Percentiles rank a stretch among this genome's conserved stretches.
Evolutionary conservation across 2,113 vertebrate species (phyloP).

Genomic region (Poeciliopsis retropinna): DNA sequence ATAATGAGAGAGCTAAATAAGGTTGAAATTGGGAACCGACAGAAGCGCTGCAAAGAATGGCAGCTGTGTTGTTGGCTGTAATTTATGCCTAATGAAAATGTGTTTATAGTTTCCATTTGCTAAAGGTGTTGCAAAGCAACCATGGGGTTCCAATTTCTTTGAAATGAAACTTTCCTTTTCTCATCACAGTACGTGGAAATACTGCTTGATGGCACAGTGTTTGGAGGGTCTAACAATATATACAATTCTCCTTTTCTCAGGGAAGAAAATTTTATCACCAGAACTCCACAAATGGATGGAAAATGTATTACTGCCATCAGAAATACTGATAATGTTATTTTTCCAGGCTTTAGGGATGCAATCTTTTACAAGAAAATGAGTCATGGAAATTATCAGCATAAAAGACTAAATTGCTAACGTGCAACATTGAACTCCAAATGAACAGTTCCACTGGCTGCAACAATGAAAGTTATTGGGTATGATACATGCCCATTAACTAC

Average conservation of each 20-base stretch:
- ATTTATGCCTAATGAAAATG: conserved; percentile 12
- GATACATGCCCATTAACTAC: too few species aligned
- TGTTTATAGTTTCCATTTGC: conserved; percentile 1
- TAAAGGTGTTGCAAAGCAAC: conserved; percentile 3
- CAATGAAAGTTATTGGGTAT: not conserved
- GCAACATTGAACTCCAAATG: conserved; percentile 34
- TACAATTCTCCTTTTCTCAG: not conserved
- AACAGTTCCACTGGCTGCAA: conserved; percentile 30
- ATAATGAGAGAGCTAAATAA: conserved; percentile 41
- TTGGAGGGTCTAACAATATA: not conserved
- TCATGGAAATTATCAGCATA: conserved; percentile 36
- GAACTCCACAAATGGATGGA: not conserved
- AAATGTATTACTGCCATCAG: not conserved
- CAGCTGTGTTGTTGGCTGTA: not conserved
- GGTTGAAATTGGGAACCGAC: conserved; percentile 5
- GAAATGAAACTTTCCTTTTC: not conserved
- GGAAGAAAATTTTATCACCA: not conserved
- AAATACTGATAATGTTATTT: not conserved
- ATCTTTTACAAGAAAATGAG: conserved; percentile 22
- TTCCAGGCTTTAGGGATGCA: conserved; percentile 9
- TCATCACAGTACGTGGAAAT: not conserved
- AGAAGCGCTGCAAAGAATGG: conserved; percentile 3
- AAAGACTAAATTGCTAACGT: conserved; percentile 27
- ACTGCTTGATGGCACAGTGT: conserved; percentile 10
- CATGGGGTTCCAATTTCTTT: not conserved